A percentile compares a stretch with the other conserved stretches of the same genome.
These are phyloP conservation scores for Ispidina picta DNA, from an alignment of 2,797 vertebrate genomes.

Conservation along the genomic window DNA sequence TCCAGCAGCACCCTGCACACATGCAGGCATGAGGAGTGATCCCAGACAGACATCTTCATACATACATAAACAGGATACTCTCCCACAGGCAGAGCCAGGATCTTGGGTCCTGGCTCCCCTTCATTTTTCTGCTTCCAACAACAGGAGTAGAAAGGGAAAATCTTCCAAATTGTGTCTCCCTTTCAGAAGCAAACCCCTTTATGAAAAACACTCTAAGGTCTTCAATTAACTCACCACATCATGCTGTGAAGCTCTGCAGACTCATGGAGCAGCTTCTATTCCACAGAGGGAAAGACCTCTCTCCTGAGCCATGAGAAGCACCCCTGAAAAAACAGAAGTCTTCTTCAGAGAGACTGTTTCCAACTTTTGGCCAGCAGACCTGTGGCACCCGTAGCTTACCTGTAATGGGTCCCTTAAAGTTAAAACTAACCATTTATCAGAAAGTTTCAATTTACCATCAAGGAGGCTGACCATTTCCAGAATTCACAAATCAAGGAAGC, in stretches of 20 bases:
- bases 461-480: background rate
- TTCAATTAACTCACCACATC: background rate
- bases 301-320: background rate
- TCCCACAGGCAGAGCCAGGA: background rate
- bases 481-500: background rate
- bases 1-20: background rate
- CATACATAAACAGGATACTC: background rate
- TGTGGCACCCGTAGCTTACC: background rate
- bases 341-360: background rate
- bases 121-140: background rate
- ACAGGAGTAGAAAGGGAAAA: background rate
- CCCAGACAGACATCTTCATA: background rate
- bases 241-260: background rate
- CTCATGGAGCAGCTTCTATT: background rate
- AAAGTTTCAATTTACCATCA: background rate
- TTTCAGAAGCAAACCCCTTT: background rate
- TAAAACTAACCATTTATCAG: background rate
- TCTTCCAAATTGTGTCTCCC: background rate
- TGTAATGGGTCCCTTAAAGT: background rate
- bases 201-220: background rate
- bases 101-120: background rate
- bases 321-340: background rate
- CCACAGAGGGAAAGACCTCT: background rate
- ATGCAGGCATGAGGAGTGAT: fast-evolving
- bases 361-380: background rate